Evolutionary conservation across 1,140 invertebrate species (phyloP).

Genomic region (Heliothis subflexa): DNA sequence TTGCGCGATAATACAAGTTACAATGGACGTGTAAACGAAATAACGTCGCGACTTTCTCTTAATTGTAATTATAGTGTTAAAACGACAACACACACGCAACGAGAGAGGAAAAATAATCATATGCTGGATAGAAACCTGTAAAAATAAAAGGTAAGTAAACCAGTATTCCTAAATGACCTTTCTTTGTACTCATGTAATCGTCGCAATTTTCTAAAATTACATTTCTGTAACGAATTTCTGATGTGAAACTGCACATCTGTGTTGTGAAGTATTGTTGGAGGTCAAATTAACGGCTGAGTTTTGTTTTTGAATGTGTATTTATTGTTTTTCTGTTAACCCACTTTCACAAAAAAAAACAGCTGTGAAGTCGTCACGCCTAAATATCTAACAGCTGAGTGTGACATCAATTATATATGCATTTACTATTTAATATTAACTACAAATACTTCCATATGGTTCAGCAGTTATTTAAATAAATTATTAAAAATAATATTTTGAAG

Average conservation of each 20-base stretch:
- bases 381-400: conserved; percentile 69
- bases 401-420: conserved; percentile 45
- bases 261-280: neutral
- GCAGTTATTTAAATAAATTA: neutral
- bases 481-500: neutral
- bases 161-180: conserved; percentile 61
- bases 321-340: conserved; percentile 66
- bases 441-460: neutral
- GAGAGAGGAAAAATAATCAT: conserved; percentile 18
- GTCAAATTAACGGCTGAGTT: neutral
- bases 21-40: conserved; percentile 55
- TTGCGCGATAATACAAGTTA: conserved; percentile 57
- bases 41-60: conserved; percentile 57
- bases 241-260: conserved; percentile 6
- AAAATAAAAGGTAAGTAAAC: conserved; percentile 56
- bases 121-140: conserved; percentile 39
- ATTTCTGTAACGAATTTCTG: conserved; percentile 31
- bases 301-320: conserved; percentile 18
- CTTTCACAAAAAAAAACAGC: conserved; percentile 81
- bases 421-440: neutral
- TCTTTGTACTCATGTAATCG: conserved; percentile 63
- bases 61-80: conserved; percentile 53
- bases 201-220: conserved; percentile 55
- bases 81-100: conserved; percentile 32
- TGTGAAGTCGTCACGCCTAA: conserved; percentile 77